Evolutionary conservation across 2,888 invertebrate genomes (phyloP).

Genomic region (Hypomecis atomaria): DNA sequence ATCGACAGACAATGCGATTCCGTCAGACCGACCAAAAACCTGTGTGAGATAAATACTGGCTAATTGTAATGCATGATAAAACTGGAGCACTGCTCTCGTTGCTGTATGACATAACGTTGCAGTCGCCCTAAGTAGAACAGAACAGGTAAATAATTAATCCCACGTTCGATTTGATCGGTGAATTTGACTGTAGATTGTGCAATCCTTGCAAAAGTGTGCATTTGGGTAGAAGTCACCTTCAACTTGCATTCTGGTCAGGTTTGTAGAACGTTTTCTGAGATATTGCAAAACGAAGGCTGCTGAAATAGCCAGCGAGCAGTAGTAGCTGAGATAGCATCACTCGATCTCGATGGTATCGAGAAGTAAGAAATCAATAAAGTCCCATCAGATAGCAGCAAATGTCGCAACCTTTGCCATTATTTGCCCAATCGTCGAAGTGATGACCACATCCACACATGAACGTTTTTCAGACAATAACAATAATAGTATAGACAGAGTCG

Average conservation of each 20-base stretch:
- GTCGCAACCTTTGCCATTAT: conserved; percentile 12
- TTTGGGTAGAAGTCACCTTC: conserved; percentile 42
- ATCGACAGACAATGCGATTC: conserved; percentile 49
- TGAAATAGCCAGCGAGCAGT: conserved; percentile 14
- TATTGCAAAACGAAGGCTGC: conserved; percentile 48
- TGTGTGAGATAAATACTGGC: conserved; percentile 52
- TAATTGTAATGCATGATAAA: conserved; percentile 61
- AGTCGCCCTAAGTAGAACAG: conserved; percentile 54
- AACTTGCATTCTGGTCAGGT: conserved; percentile 50
- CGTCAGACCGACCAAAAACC: conserved; percentile 50
- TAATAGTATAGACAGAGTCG: conserved; percentile 43
- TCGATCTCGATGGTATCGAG: conserved; percentile 17
- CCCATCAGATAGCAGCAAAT: conserved; percentile 11
- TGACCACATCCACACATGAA: conserved; percentile 46
- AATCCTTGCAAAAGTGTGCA: conserved; percentile 55
- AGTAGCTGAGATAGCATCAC: conserved; percentile 42
- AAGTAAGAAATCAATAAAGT: conserved; percentile 25
- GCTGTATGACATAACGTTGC: conserved; percentile 60
- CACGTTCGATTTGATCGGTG: conserved; percentile 72
- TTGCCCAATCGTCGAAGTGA: conserved; percentile 31
- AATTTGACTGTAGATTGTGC: conserved; percentile 59
- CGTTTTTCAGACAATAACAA: conserved; percentile 35
- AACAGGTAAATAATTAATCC: conserved; percentile 74
- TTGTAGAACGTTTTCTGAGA: conserved; percentile 46
- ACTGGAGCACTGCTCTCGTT: conserved; percentile 59